These are phyloP conservation scores for Polydesmus complanatus DNA, from an alignment of 2,888 invertebrate species.

Conservation along the genomic window DNA sequence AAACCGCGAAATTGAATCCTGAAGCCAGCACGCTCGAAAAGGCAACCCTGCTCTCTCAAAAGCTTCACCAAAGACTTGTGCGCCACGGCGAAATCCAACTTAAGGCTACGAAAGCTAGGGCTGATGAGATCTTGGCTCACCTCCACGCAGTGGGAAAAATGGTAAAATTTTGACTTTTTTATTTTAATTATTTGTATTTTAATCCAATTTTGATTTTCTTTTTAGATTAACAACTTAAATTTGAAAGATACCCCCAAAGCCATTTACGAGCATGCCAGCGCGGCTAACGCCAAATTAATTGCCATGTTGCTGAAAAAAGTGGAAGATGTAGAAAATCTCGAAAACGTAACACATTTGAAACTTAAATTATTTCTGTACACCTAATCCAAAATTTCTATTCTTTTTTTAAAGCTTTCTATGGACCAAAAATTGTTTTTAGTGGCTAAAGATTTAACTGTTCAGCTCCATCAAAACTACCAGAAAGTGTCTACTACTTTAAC, in stretches of 20 bases:
- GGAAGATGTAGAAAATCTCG: too few relatives aligned
- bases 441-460: background rate
- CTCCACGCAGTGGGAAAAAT: slow-evolving; percentile 7
- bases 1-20: background rate
- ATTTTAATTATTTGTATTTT: background rate
- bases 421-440: slow-evolving; percentile 10
- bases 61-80: slow-evolving; percentile 6
- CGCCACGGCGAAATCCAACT: background rate
- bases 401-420: background rate
- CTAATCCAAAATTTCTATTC: background rate
- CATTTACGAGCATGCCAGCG: background rate
- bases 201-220: background rate
- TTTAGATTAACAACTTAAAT: slow-evolving; percentile 5
- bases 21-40: slow-evolving; percentile 1
- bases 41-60: background rate
- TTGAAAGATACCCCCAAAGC: slow-evolving; percentile 3
- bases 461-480: slow-evolving; percentile 6
- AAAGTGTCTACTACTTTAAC: slow-evolving; percentile 1
- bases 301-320: too few relatives aligned
- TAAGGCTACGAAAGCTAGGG: slow-evolving; percentile 11
- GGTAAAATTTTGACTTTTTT: background rate
- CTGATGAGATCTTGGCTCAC: slow-evolving; percentile 10
- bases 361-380: background rate
- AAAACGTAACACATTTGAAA: too few relatives aligned
- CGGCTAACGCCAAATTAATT: slow-evolving; percentile 7